Evolutionary conservation across 2,797 vertebrate species (phyloP), one percentile per base, ranked within the genome.

Genomic region (Diplodus sargus): DNA sequence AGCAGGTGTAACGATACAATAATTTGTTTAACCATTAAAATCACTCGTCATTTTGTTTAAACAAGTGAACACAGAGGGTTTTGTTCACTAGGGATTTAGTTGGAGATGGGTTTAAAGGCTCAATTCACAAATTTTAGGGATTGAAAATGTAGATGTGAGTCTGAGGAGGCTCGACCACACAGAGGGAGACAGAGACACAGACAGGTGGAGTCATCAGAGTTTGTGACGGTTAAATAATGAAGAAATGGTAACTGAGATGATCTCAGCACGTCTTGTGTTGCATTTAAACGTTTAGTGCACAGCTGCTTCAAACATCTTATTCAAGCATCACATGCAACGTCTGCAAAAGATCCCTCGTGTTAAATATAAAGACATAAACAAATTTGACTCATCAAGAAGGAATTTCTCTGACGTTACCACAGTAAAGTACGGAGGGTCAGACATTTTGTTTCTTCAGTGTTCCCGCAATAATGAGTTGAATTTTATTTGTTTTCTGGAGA

Each of bases 101-200:
- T 43, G 39, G n/a, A 62, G 28, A 20, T 13, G 15, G 2, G 15
- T 70, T 65, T 70, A 52, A 72, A 72, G 9, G 28, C 16, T 71
- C 16, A 23, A 3, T 43, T 45, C 9, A 15, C 3, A 22, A 45
- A 57, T 42, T 64, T 20, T 65, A 0, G 59, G 9, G 67, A 11
- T 30, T n/a, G 10, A 16, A 74, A 66, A 42, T 16, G 10, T 12
- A 28, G 16, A 5, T n/a, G 17, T 10, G 17, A 28, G n/a, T 57
- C 57, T 34, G 6, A 48, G 7, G 52, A 15, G 11, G 9, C 5
- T 48, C 28, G n/a, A 8, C 30, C 20, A 34, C 45, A 49, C n/a
- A 51, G 10, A 12, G 11, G 42, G 11, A 13, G 43, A 45, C 5
- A 4, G 13, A 45, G 13, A 14, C 43, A 16, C 43, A 1, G 43